Base-by-base conservation (phyloP, 37 sponge, comb jelly and placozoan species). In the Spongilla lacustris region DNA sequence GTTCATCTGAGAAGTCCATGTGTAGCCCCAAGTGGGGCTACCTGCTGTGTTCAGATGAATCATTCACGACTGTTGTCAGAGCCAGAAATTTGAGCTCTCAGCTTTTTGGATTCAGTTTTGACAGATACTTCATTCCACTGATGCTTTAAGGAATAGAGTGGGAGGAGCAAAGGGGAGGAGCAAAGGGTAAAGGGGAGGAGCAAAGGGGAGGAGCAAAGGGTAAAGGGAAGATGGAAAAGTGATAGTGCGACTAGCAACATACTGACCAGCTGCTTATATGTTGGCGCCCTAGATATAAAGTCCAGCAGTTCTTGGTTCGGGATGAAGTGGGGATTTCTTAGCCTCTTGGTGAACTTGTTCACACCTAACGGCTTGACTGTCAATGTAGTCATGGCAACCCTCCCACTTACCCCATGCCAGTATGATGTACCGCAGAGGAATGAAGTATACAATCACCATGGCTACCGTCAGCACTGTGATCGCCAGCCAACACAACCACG, bases 301-400 rank as follows among this genome's bases (percentile, higher is more conserved):
- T 98, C 94, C 36, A 93, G 67, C 10, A 98, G 77, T 82, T 95
- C 98, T 36, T 98, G 88, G 84, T 98, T 95, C 10, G 92, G 92
- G 30, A 95, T 91, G 83, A 83, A 90, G 83, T 93, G 82, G 12
- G 96, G 98, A 9, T 93, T 91, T 21, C 88, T 81, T 0, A 98
- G 81, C 73, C 83, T 75, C 68, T 93, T 93, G n/a, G 98, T 89
- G 71, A 95, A 89, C 88, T 98, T 98, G 85, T 98, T 95, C 26
- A 98, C 69, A 29, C 97, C 96, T 96, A 36, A 22, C 73, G 12
- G 31, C 23, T 36, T 26, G 48, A 48, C 35, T 67, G 68, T 41
- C 49, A 8, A 11, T n/a, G 41, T 36, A 29, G 79, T 73, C 73
- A 26, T 73, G 73, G 29, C 32, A 73, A 29, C 29, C 32, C 28